These are phyloP conservation scores for Clarias platycephalus DNA, from an alignment of 2,797 vertebrate species.

Conservation along the genomic window DNA sequence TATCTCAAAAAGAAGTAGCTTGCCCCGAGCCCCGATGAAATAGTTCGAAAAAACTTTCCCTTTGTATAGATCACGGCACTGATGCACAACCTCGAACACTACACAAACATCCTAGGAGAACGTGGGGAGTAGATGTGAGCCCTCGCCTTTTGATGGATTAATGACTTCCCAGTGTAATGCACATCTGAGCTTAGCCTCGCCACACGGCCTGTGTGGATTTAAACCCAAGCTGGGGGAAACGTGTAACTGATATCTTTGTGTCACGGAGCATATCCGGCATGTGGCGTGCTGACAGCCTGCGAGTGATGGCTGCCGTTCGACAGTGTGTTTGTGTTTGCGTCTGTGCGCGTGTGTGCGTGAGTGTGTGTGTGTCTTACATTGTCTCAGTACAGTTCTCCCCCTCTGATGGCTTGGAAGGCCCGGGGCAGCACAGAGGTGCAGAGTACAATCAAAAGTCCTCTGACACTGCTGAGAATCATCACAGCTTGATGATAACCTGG, in stretches of 20 bases:
- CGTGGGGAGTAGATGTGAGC: conserved; percentile 53
- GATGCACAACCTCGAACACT: conserved; percentile 41
- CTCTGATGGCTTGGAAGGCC: conserved; percentile 57
- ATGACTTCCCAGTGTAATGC: conserved; percentile 73
- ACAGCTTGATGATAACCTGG: conserved; percentile 65
- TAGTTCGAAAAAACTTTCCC: conserved; percentile 33
- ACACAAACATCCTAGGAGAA: conserved; percentile 51
- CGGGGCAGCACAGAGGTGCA: conserved; percentile 65
- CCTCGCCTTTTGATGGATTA: conserved; percentile 73
- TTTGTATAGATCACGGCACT: conserved; percentile 39
- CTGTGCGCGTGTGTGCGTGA: conserved; percentile 28
- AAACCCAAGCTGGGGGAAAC: conserved; percentile 63
- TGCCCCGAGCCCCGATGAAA: background rate
- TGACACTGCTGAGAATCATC: conserved; percentile 62
- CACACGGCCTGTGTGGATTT: conserved; percentile 60
- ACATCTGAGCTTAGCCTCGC: conserved; percentile 60
- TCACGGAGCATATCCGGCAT: conserved; percentile 65
- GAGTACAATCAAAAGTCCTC: conserved; percentile 76
- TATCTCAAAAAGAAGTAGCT: background rate
- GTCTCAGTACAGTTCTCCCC: conserved; percentile 70
- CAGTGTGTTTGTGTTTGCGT: conserved; percentile 31
- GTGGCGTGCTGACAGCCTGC: conserved; percentile 70
- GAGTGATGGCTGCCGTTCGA: conserved; percentile 54
- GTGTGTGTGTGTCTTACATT: conserved; percentile 42
- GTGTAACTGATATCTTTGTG: conserved; percentile 68